Percentiles rank a stretch among this genome's conserved stretches.
phyloP scores from a whole-genome alignment of 2,888 invertebrate genomes.

The Melinaea menophilus region DNA sequence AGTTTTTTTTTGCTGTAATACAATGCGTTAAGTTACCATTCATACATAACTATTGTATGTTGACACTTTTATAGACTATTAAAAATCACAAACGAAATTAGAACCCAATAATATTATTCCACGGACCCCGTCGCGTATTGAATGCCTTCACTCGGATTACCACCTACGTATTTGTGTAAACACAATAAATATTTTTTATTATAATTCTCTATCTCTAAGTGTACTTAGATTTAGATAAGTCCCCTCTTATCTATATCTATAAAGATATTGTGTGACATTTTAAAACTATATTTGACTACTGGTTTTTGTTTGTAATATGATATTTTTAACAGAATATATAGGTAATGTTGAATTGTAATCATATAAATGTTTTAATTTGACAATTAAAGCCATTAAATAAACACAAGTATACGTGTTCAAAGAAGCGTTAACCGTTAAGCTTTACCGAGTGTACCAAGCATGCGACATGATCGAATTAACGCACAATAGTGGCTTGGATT shows the following conservation, averaged over 20 bases:
- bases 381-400: no score
- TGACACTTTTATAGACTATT: conserved; percentile 77
- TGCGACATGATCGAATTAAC: neutral
- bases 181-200: conserved; percentile 74
- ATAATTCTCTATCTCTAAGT: conserved; percentile 51
- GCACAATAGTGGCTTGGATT: conserved; percentile 44
- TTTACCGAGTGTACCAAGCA: conserved; percentile 29
- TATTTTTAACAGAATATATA: neutral
- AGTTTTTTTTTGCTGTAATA: conserved; percentile 38
- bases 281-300: neutral
- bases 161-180: conserved; percentile 77
- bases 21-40: conserved; percentile 52
- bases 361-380: no score
- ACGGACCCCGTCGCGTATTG: conserved; percentile 56
- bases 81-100: conserved; percentile 77
- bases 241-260: conserved; percentile 30
- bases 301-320: neutral
- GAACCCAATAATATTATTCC: conserved; percentile 77
- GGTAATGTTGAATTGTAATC: neutral
- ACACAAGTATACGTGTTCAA: neutral
- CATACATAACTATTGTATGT: conserved; percentile 69
- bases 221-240: conserved; percentile 53
- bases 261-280: conserved; percentile 36
- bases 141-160: conserved; percentile 65
- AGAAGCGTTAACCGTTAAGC: conserved; percentile 26